Evolutionary conservation across 2,113 vertebrate genomes (phyloP).

Genomic region (Cyprinus carpio): DNA sequence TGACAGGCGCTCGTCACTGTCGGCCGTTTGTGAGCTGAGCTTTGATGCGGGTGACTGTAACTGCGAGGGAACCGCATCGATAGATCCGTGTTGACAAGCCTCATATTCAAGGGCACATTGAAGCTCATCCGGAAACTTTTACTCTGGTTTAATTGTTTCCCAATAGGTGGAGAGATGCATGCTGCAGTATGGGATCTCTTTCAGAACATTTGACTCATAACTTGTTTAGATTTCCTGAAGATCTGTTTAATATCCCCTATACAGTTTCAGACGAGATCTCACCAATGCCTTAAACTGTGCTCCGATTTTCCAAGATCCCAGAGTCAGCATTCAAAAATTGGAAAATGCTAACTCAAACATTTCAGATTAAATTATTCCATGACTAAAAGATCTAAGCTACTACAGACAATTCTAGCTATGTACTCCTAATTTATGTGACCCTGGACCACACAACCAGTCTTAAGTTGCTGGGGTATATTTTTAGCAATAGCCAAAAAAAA

Average conservation of each 20-base stretch:
- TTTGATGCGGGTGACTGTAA: slow-evolving; percentile 75
- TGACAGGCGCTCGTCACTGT: slow-evolving; percentile 81
- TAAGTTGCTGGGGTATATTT: too few relatives aligned
- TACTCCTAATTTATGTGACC: too few relatives aligned
- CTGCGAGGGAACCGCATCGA: slow-evolving; percentile 72
- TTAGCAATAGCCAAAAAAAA: too few relatives aligned
- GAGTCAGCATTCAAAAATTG: not conserved
- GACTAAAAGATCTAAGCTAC: not conserved
- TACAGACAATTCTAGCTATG: not conserved
- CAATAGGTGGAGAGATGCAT: slow-evolving; percentile 11
- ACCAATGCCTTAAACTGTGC: not conserved
- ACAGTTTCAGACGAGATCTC: not conserved
- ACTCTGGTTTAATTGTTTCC: slow-evolving; percentile 48
- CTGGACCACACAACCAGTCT: too few relatives aligned
- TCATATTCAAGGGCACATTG: slow-evolving; percentile 81
- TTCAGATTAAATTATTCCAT: not conserved
- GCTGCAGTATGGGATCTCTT: not conserved
- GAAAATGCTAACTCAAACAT: not conserved
- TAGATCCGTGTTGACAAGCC: slow-evolving; percentile 77
- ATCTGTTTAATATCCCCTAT: not conserved
- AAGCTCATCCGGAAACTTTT: slow-evolving; percentile 68
- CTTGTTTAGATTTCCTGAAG: not conserved
- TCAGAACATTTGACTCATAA: not conserved
- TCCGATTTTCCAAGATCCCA: not conserved
- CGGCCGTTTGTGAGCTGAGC: slow-evolving; percentile 73